Evolutionary conservation across 1,140 invertebrate genomes (phyloP), one percentile per base, ranked within the genome.

Genomic region (Stegodyphus mimosarum): DNA sequence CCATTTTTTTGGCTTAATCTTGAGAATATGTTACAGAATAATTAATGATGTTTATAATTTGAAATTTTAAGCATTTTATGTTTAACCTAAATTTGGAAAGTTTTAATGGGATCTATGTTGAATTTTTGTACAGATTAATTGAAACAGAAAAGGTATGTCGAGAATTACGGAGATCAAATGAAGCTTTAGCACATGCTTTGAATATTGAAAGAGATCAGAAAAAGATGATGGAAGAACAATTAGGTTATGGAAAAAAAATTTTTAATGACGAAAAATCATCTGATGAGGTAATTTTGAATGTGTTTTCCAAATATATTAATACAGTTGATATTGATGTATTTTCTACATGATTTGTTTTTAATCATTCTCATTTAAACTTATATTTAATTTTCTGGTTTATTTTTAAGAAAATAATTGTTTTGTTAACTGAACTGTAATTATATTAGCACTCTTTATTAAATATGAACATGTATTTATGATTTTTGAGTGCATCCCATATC

Each of bases 141-240:
- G 70, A 83, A 67, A 66, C 48, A 51, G 80, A 83, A 52, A 83
- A 63, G 10, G 53, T 55, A n/a, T 83, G 80, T 48, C 71, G 73
- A 48, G 69, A 83, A n/a, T 67, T 83, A 15, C 80, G 71, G 0
- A 71, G 63, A 74, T 60, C 70, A 5, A 83, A 83, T 66, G 80
- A 83, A 49, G 80, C 80, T 17, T 74, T 83, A 51, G 80, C 73
- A 7, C 55, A 52, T n/a, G 80, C 80, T 64, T 49, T 83, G 7
- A 66, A 66, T 48, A 73, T 9, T 74, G 80, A 83, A 83, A 83
- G 80, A 51, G 70, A 83, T 55, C 80, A 83, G 67, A 83, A 74
- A 33, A 64, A 17, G 9, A 18, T 64, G 13, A 83, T 83, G 66
- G 80, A 83, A 83, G 80, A 83, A 74, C 70, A 83, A 52, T 9